Conservation (phyloP, 2,113 vertebrate species). For the Eupsittula cactorum region DNA sequence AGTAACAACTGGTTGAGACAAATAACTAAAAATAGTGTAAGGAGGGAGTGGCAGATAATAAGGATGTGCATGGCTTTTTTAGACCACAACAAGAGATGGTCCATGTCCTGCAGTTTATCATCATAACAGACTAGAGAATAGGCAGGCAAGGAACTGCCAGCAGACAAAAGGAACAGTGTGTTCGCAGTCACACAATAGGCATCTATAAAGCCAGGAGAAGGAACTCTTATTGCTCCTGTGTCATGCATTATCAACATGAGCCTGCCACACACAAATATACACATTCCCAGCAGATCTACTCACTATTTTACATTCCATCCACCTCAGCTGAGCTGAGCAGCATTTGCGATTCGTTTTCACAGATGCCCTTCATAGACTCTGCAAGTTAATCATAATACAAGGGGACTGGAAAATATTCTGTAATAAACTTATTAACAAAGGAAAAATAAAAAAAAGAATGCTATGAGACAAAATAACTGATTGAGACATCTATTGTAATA, state of each 20-base stretch:
- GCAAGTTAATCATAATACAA: neutral
- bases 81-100: neutral
- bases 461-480: neutral
- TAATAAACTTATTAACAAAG: neutral
- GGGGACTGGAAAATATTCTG: neutral
- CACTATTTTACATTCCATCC: neutral
- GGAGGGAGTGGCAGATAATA: neutral
- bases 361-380: neutral
- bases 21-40: conserved; percentile 32
- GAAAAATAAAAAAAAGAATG: neutral
- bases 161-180: neutral
- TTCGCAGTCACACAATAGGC: neutral
- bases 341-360: neutral
- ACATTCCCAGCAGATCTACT: neutral
- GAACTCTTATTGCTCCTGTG: neutral
- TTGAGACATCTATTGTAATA: neutral
- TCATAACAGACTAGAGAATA: neutral
- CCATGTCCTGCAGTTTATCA: neutral
- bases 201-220: neutral
- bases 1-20: conserved; percentile 1
- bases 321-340: neutral
- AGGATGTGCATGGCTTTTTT: neutral
- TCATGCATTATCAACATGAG: neutral
- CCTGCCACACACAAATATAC: neutral
- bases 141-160: neutral